Evolutionary conservation across 2,888 invertebrate genomes (phyloP).

Genomic region (Geotrupes spiniger): DNA sequence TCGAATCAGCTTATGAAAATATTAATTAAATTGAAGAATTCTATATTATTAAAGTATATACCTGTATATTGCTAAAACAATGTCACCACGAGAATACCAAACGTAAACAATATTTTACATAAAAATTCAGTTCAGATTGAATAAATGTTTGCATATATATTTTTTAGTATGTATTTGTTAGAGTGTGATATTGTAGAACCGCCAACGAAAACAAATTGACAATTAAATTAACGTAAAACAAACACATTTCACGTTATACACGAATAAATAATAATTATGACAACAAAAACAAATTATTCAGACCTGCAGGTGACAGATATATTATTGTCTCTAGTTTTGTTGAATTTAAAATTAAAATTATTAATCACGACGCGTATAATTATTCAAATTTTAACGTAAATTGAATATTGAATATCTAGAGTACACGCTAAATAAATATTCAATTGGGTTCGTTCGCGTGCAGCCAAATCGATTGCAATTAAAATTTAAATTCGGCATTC

Average conservation of each 20-base stretch:
- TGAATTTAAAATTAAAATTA: slow-evolving; percentile 18
- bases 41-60: too few species aligned
- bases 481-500: slow-evolving; percentile 16
- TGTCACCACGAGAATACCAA: too few species aligned
- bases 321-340: slow-evolving; percentile 13
- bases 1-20: too few species aligned
- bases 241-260: background rate
- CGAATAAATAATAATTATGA: slow-evolving; percentile 11
- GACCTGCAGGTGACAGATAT: slow-evolving; percentile 14
- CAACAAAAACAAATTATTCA: background rate
- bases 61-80: too few species aligned
- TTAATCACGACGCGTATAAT: slow-evolving; percentile 21
- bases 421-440: slow-evolving; percentile 14
- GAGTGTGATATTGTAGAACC: background rate
- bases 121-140: background rate
- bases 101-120: too few species aligned
- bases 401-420: slow-evolving; percentile 26
- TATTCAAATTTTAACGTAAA: slow-evolving; percentile 28
- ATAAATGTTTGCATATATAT: background rate
- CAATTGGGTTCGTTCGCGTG: slow-evolving; percentile 1
- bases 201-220: background rate
- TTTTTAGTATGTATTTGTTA: background rate
- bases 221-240: background rate
- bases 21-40: too few species aligned
- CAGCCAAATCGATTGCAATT: slow-evolving; percentile 13